Evolutionary conservation across 2,113 vertebrate genomes (phyloP).

Genomic region (Dryoscopus gambensis): DNA sequence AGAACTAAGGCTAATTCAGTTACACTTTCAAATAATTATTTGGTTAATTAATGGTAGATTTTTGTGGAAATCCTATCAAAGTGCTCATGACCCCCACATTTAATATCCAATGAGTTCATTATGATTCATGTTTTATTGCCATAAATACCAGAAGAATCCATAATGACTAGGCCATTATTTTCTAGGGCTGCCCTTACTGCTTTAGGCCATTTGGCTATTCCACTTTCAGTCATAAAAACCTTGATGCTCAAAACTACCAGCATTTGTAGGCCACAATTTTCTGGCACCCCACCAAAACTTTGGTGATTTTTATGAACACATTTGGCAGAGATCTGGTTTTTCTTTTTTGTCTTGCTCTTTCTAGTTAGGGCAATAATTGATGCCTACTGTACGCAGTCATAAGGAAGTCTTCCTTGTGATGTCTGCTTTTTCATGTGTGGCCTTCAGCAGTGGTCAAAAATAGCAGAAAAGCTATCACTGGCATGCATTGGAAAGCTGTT

Average conservation of each 20-base stretch:
- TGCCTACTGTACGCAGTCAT: slow-evolving; percentile 14
- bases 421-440: slow-evolving; percentile 5
- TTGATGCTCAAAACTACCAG: slow-evolving; percentile 46
- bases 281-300: slow-evolving; percentile 37
- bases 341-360: slow-evolving; percentile 1
- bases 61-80: slow-evolving; percentile 75
- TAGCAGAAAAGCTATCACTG: neutral
- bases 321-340: slow-evolving; percentile 6
- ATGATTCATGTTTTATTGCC: slow-evolving; percentile 74
- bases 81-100: slow-evolving; percentile 56
- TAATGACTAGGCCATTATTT: slow-evolving; percentile 68
- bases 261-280: slow-evolving; percentile 36
- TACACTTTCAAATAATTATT: slow-evolving; percentile 74
- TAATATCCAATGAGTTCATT: slow-evolving; percentile 75
- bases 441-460: slow-evolving; percentile 4
- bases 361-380: slow-evolving; percentile 43
- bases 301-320: slow-evolving; percentile 7
- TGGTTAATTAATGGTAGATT: slow-evolving; percentile 74
- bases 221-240: slow-evolving; percentile 58
- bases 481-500: neutral
- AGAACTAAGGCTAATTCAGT: slow-evolving; percentile 74
- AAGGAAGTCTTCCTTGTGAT: slow-evolving; percentile 36
- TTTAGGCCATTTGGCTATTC: slow-evolving; percentile 67
- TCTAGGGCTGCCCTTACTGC: slow-evolving; percentile 51
- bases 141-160: slow-evolving; percentile 69